Evolutionary conservation across 2,113 vertebrate genomes (phyloP), one percentile per base, ranked within the genome.

Genomic region (Corynorhinus townsendii): DNA sequence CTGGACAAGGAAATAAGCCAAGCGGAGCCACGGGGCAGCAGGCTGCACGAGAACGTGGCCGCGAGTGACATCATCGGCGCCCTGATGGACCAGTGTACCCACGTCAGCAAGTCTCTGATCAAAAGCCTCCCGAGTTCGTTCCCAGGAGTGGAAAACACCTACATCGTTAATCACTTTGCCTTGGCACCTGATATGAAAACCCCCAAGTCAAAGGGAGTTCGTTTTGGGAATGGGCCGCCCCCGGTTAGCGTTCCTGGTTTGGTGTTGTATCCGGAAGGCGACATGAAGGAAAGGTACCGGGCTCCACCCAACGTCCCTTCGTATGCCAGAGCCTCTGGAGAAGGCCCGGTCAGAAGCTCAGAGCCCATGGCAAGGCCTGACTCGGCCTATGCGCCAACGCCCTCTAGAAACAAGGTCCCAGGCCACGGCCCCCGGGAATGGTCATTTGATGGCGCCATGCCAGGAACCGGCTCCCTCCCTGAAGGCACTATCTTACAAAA

Each of bases 1-100:
- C 17, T 97, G 77, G 96, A 97, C 43, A 92, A 86, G 86, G 97
- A 97, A 93, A 95, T 97, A 81, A 87, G 38, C 24, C 96, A 95
- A 88, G 30, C 15, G 14, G 93, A 95, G 8, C 88, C 83, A 49
- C 86, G 45, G 85, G 54, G 16, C 17, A 64, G 28, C 33, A n/a
- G 43, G 64, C n/a, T 81, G 22, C 81, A 96, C 38, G 97, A 97
- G 54, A 96, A 94, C 33, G 71, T 77, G 33, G 54, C 79, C 75
- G 96, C 96, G 52, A 96, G 96, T 59, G 93, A 96, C 33, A 96
- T 97, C 49, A 89, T 97, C 79, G 84, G 89, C 15, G 83, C 83
- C 26, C 43, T 97, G 33, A 93, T 96, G 52, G 35, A 93, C 15
- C 92, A 97, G 19, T 97, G 96, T 64, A 47, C 33, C 52, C 56